Conservation (phyloP, 1,140 invertebrate genomes). For the Chionoecetes opilio region DNA sequence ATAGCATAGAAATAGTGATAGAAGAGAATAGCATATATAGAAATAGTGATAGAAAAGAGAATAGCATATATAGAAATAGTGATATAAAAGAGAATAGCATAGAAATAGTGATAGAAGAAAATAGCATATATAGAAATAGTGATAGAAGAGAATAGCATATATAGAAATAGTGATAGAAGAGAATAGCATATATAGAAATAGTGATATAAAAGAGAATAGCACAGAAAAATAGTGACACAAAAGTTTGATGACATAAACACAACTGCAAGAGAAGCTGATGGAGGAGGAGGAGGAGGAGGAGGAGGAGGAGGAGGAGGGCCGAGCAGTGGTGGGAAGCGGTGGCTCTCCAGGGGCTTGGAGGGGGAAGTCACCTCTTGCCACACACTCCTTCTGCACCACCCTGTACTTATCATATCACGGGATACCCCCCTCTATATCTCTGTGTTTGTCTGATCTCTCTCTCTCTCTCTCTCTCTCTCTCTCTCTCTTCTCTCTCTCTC, state of each 20-base stretch:
- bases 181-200: neutral
- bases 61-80: too few relatives aligned
- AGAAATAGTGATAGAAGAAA: neutral
- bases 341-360: neutral
- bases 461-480: constrained; percentile 37
- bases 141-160: neutral
- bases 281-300: neutral
- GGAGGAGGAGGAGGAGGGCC: neutral
- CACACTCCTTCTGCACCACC: neutral
- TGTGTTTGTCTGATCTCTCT: neutral
- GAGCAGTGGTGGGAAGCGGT: neutral
- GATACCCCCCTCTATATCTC: constrained; percentile 9
- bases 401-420: constrained; percentile 46
- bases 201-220: neutral
- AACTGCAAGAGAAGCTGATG: neutral
- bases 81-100: neutral
- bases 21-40: neutral
- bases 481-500: neutral
- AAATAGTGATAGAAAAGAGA: neutral
- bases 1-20: too few relatives aligned
- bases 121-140: neutral
- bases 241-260: neutral
- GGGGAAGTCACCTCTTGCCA: constrained; percentile 36
- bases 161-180: neutral
- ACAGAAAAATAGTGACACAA: neutral